Evolutionary conservation across 2,113 vertebrate species (phyloP).

Genomic region (Microtus pennsylvanicus): DNA sequence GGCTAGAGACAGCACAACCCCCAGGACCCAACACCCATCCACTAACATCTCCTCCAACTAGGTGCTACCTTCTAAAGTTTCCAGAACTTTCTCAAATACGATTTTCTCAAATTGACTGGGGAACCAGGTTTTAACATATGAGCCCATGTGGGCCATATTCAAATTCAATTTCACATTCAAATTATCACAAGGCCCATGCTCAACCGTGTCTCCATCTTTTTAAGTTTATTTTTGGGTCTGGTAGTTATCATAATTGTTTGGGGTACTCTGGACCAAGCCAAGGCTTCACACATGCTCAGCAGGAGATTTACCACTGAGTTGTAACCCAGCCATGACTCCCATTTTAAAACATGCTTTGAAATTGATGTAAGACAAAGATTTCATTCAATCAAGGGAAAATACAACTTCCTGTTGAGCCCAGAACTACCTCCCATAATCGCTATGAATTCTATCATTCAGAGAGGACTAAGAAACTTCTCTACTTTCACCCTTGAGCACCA

Average conservation of each 20-base stretch:
- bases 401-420: neutral
- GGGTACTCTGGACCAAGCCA: neutral
- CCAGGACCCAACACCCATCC: neutral
- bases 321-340: neutral
- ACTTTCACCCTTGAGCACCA: neutral
- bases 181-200: neutral
- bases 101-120: neutral
- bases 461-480: neutral
- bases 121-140: neutral
- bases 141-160: neutral
- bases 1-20: neutral
- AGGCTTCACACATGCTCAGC: neutral
- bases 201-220: neutral
- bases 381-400: neutral
- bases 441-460: neutral
- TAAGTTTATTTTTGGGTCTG: neutral
- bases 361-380: slow-evolving; percentile 31
- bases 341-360: slow-evolving; percentile 2
- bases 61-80: neutral
- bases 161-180: neutral
- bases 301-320: neutral
- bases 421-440: neutral
- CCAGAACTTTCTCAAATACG: neutral
- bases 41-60: neutral
- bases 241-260: neutral